Base-by-base conservation (phyloP, 2,888 invertebrate species). In the Ornithoptera priamus region DNA sequence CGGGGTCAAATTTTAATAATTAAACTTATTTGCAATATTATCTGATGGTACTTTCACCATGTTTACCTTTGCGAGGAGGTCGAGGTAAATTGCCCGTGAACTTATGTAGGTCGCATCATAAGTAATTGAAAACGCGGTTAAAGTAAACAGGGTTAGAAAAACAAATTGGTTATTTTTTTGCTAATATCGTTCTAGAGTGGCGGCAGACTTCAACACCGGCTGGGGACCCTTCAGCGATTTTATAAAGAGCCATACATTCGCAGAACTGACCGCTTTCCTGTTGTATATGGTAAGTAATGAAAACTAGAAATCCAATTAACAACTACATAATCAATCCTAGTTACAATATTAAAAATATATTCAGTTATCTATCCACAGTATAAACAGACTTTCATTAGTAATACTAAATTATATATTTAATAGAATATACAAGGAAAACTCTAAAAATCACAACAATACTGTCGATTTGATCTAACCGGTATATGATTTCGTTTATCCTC, bases 1-100 rank as follows among this genome's bases (percentile, higher is more conserved):
- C 42, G 5, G 22, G 62, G 62, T 42, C 62, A 42, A 62, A 62
- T 46, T 62, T 22, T 46, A 22, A 46, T 62, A 46, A 62, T 62
- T 62, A 22, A 46, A 46, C 22, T 46, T 36, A 36, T 59, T 59
- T 17, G 30, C 59, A 30, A 59, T 59, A 30, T 59, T 59, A 30
- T 30, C 22, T 10, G 57, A 15, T 5, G 22, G 1, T 62, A 62
- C 62, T 62, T 62, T 62, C 62, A 62, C 62, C 42, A 50, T 12
- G 22, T 18, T 62, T 18, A 62, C 62, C 62, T 63, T 63, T 62
- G 50, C 42, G 50, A 63, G 15, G 18, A 62, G 53, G 15, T 63
- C 53, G 53, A 56, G 12, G 30, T 63, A 63, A 63, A 63, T 63
- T 53, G 36, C 56, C 56, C 63, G 24, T 56, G 63, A 63, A 63